Evolutionary conservation across 2,797 vertebrate genomes (phyloP).

Genomic region (Chloroceryle amazona): DNA sequence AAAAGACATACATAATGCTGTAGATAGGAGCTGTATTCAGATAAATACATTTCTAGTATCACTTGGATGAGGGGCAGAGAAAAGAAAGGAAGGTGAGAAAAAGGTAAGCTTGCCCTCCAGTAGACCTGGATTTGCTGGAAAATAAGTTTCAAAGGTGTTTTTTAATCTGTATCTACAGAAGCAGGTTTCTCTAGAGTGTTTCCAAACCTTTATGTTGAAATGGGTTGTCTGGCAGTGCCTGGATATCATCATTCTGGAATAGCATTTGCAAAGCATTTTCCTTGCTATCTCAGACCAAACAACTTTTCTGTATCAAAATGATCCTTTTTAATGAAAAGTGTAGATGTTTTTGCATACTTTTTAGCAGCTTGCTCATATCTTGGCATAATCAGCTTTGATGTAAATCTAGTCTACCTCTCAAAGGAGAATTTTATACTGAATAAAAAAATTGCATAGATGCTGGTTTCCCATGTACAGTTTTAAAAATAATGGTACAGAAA

Average conservation of each 20-base stretch:
- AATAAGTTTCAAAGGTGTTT: slow-evolving; percentile 13
- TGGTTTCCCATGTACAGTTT: slow-evolving; percentile 67
- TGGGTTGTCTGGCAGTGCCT: slow-evolving; percentile 34
- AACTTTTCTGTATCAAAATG: slow-evolving; percentile 72
- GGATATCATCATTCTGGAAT: slow-evolving; percentile 70
- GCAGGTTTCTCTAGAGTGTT: slow-evolving; percentile 11
- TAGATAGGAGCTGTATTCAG: not conserved
- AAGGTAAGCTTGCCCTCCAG: not conserved
- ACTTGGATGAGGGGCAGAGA: not conserved
- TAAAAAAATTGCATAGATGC: slow-evolving; percentile 70
- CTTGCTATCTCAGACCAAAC: slow-evolving; percentile 63
- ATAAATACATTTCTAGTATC: not conserved
- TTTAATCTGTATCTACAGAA: slow-evolving; percentile 16
- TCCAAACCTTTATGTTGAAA: slow-evolving; percentile 54
- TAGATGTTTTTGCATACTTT: slow-evolving; percentile 65
- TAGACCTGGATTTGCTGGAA: not conserved
- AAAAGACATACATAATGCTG: not conserved
- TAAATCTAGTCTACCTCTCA: slow-evolving; percentile 77
- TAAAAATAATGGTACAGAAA: slow-evolving; percentile 77
- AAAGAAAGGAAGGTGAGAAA: not conserved
- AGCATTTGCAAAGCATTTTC: slow-evolving; percentile 65
- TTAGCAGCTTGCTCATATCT: slow-evolving; percentile 71
- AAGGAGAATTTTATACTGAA: slow-evolving; percentile 66
- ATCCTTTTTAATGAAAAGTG: slow-evolving; percentile 72
- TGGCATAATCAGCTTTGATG: slow-evolving; percentile 69